Base-by-base conservation (phyloP, 2,888 invertebrate species). In the Tipula vernalis region DNA sequence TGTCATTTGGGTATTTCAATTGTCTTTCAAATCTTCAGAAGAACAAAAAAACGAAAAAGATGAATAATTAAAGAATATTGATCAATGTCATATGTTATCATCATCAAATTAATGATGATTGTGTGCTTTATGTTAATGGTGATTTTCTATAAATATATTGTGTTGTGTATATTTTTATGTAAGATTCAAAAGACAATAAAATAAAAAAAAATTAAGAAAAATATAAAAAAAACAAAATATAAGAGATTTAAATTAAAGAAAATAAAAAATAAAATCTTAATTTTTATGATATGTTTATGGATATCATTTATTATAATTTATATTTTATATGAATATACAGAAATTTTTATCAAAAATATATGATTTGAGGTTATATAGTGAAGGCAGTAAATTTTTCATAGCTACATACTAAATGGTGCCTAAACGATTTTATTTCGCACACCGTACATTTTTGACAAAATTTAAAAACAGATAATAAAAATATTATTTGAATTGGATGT, bases 31-130 rank as follows among this genome's bases (percentile, higher is more conserved):
- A 71, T 71, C 71, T 13, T 12, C n/a, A 15, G 15, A 71, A 71
- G n/a, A 3, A 51, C n/a, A n/a, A n/a, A n/a, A n/a, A n/a, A n/a
- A n/a, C n/a, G n/a, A 28, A 71, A 12, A 71, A 8, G 71, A 71
- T 71, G 28, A 71, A 28, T 71, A 71, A 71, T 71, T 71, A 71
- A 71, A 28, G 71, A 71, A 71, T 71, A 71, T 71, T 71, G 71
- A 71, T 71, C 71, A 71, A 71, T 71, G 71, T 71, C 71, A 71
- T 71, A 71, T 71, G 71, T 71, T 71, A 71, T 71, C 71, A 71
- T 28, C 71, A 28, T 71, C 28, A 71, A 71, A 71, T 71, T 71
- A 71, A 71, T 71, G 71, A 71, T 71, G 71, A 71, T 71, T 71
- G 71, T 28, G 28, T 71, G 71, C 28, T 28, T 71, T 71, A 71